Conservation (phyloP, 2,888 invertebrate genomes). For the Strigamia maritima region DNA sequence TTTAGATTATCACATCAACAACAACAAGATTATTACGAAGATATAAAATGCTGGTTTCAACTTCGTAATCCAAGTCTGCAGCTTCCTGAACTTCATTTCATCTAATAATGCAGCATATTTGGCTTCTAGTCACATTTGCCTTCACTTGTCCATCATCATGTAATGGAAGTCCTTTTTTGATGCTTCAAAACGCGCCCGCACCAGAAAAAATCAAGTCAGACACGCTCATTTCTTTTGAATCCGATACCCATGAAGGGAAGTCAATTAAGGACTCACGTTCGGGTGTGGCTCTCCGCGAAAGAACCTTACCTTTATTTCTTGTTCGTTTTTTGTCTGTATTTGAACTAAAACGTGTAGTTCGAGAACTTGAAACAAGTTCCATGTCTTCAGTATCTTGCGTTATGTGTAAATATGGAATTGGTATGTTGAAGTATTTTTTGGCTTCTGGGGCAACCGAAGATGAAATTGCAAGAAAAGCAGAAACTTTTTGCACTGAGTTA, state of each 20-base stretch:
- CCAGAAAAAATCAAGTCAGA: background rate
- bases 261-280: background rate
- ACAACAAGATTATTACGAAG: background rate
- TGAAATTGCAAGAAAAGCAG: background rate
- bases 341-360: background rate
- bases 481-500: conserved; percentile 16
- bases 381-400: conserved; percentile 26
- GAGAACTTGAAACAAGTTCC: background rate
- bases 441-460: background rate
- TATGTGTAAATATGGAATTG: conserved; percentile 8
- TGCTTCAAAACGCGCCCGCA: background rate
- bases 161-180: background rate
- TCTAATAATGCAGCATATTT: background rate
- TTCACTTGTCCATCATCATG: background rate
- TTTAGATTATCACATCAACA: conserved; percentile 1
- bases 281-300: background rate
- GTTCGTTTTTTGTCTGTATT: conserved; percentile 10
- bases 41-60: background rate
- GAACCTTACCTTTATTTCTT: conserved; percentile 12
- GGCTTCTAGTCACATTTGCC: background rate
- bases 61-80: background rate
- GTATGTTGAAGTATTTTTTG: background rate
- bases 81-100: background rate
- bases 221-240: conserved; percentile 1
- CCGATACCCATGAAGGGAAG: background rate